Evolutionary conservation across 2,888 invertebrate genomes (phyloP), one percentile per base, ranked within the genome.

Genomic region (Bruchidius siliquastri): DNA sequence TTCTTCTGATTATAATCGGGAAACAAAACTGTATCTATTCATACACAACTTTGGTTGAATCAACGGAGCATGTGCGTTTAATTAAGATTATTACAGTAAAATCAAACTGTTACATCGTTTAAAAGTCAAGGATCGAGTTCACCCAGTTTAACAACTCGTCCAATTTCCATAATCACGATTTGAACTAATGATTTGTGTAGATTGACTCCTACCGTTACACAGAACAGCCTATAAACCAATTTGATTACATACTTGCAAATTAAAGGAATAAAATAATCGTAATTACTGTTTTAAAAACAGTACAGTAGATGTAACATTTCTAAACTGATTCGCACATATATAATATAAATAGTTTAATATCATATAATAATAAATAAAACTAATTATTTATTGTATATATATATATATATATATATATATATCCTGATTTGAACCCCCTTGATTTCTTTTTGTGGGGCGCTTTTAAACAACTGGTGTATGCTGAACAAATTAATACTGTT

Each of bases 81-180:
- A 21, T 71, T 71, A 20, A 13, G n/a, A 22, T 26, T 71, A 30
- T 67, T 71, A 21, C 20, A 21, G 67, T 71, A n/a, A 20, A 67
- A 26, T 72, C 22, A 74, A 72, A 67, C 67, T 67, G 22, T 66
- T 69, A 26, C 70, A 66, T 70, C 71, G 68, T 49, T 72, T 70
- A 74, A 72, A 72, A 74, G 72, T 74, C 74, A 74, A 74, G 74
- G 72, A 74, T 71, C 22, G 49, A 71, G 68, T 72, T 71, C 72
- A 74, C 74, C 71, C 71, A 74, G 68, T 71, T 74, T 72, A 20
- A 32, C 69, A 22, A 21, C 66, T 67, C 20, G 68, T 22, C 71
- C 32, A 20, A 67, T 49, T 71, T 67, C 71, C 22, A 67, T 67
- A 67, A 71, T 20, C 71, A 67, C 67, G 71, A 71, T 67, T 71